Evolutionary conservation across 2,113 vertebrate species (phyloP).

Genomic region (Limnothrissa miodon): DNA sequence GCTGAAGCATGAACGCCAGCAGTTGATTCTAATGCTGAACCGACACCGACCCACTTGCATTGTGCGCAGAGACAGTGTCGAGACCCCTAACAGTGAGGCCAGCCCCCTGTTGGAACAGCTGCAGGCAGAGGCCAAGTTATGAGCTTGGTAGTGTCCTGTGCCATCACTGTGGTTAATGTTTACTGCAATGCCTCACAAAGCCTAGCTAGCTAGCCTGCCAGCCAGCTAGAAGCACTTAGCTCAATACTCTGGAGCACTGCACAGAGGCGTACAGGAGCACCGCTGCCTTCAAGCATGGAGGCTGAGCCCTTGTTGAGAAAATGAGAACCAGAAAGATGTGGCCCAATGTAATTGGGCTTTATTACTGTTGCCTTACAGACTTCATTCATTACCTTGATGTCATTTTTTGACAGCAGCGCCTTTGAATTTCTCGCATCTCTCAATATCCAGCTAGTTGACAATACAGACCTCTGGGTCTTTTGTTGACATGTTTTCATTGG

Average conservation of each 20-base stretch:
- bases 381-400: not conserved
- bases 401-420: not conserved
- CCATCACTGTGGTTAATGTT: constrained; percentile 45
- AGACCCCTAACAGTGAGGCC: constrained; percentile 83
- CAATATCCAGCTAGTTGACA: not conserved
- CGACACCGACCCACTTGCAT: constrained; percentile 94
- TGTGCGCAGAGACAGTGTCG: constrained; percentile 88
- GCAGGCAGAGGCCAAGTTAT: constrained; percentile 83
- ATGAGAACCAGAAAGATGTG: constrained; percentile 4
- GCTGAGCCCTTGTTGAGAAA: constrained; percentile 29
- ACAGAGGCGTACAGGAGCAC: constrained; percentile 55
- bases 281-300: constrained; percentile 42
- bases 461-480: not conserved
- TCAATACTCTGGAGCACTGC: constrained; percentile 41
- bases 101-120: constrained; percentile 88
- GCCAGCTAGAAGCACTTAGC: constrained; percentile 66
- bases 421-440: not conserved
- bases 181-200: constrained; percentile 45
- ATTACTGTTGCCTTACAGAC: not conserved
- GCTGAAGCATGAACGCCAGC: constrained; percentile 92
- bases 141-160: constrained; percentile 19
- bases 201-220: constrained; percentile 46
- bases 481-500: not conserved
- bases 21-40: constrained; percentile 93
- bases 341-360: constrained; percentile 51